These are phyloP conservation scores for Actinemys pallida DNA, from an alignment of 2,113 vertebrate genomes.

Conservation along the genomic window DNA sequence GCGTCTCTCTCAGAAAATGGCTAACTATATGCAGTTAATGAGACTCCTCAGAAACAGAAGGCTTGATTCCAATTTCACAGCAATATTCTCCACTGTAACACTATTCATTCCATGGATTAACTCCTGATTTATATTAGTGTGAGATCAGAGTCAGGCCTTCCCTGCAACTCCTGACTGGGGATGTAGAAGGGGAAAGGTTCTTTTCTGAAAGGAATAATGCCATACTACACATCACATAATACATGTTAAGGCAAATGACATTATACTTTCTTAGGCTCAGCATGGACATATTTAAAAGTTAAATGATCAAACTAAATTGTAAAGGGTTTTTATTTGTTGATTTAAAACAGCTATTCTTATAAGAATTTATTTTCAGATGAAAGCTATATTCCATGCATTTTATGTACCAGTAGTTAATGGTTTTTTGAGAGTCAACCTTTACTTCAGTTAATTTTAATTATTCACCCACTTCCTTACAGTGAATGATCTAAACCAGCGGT, in stretches of 20 bases:
- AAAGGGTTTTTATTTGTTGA: background rate
- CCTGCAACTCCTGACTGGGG: background rate
- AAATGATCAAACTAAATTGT: constrained; percentile 31
- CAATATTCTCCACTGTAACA: constrained; percentile 39
- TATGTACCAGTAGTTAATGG: background rate
- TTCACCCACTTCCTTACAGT: background rate
- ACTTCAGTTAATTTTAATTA: constrained; percentile 40
- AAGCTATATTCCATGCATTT: background rate
- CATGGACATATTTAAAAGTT: background rate
- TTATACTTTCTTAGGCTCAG: background rate
- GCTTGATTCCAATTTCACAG: constrained; percentile 49
- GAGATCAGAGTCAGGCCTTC: background rate
- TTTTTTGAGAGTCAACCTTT: constrained; percentile 11
- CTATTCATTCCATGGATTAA: background rate
- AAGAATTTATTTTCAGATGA: background rate
- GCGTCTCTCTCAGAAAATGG: constrained; percentile 60
- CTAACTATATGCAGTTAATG: background rate
- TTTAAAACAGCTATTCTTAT: background rate
- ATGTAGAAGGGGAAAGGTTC: background rate
- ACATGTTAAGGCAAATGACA: background rate
- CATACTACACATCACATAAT: background rate
- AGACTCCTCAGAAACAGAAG: constrained; percentile 51
- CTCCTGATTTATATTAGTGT: constrained; percentile 20
- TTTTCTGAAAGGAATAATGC: background rate
- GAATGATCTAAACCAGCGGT: background rate